These are phyloP conservation scores for Uloborus diversus DNA, from an alignment of 1,140 invertebrate genomes.

Conservation along the genomic window DNA sequence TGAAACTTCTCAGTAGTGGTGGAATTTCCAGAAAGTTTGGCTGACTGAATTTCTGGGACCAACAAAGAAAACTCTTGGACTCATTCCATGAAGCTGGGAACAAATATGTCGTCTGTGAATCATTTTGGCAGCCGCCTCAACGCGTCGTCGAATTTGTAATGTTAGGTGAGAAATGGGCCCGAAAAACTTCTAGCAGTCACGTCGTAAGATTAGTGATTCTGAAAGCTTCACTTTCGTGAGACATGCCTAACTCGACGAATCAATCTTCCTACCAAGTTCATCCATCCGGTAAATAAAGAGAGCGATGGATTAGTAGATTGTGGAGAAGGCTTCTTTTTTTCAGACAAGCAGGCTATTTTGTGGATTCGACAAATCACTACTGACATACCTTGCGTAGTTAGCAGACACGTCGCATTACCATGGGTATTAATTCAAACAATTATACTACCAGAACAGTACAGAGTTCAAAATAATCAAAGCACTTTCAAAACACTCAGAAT, in stretches of 20 bases:
- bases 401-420: too few relatives aligned
- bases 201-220: slow-evolving; percentile 32
- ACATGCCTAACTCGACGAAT: slow-evolving; percentile 1
- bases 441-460: too few relatives aligned
- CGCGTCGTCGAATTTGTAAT: slow-evolving; percentile 54
- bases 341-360: too few relatives aligned
- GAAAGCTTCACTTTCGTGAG: neutral
- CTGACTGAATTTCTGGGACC: neutral
- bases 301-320: neutral
- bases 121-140: slow-evolving; percentile 50
- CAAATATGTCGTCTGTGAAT: slow-evolving; percentile 52
- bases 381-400: too few relatives aligned
- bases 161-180: slow-evolving; percentile 49
- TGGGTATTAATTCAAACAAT: too few relatives aligned
- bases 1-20: neutral
- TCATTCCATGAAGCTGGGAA: slow-evolving; percentile 14
- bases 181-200: slow-evolving; percentile 39
- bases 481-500: too few relatives aligned
- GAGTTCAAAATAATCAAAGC: too few relatives aligned
- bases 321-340: too few relatives aligned
- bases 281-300: neutral
- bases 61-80: slow-evolving; percentile 29
- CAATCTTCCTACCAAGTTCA: slow-evolving; percentile 1
- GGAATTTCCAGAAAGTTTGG: slow-evolving; percentile 15
- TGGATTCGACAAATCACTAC: too few relatives aligned